Conservation (phyloP, 2,888 invertebrate genomes). For the Platerodrilus igneus region DNA sequence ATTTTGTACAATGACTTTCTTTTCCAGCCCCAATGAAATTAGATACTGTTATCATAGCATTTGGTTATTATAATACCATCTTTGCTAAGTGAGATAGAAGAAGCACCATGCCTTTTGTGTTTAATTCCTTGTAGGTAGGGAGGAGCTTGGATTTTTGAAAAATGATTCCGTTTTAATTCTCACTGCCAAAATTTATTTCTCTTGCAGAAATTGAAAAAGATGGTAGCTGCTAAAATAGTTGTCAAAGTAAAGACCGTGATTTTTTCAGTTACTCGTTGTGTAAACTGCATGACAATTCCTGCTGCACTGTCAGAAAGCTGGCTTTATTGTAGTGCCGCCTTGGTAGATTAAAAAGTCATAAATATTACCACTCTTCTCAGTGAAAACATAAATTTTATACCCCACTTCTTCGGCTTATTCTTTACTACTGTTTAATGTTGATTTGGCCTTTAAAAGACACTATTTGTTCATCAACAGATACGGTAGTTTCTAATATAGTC, state of each 20-base stretch:
- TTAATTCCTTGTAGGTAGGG: slow-evolving; percentile 4
- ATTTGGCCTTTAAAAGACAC: slow-evolving; percentile 7
- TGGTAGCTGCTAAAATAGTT: too few species aligned
- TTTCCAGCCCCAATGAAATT: slow-evolving; percentile 5
- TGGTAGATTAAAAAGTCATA: slow-evolving; percentile 4
- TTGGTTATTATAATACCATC: slow-evolving; percentile 8
- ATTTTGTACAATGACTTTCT: neutral
- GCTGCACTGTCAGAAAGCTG: neutral
- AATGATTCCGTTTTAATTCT: neutral
- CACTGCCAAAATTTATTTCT: too few species aligned
- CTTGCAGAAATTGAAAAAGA: neutral
- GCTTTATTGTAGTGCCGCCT: neutral
- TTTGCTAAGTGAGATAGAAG: too few species aligned
- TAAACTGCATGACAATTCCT: slow-evolving; percentile 1
- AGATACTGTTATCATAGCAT: slow-evolving; percentile 7
- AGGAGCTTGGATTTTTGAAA: neutral
- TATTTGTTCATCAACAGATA: slow-evolving; percentile 3
- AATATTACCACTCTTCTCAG: slow-evolving; percentile 4
- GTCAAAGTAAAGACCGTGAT: slow-evolving; percentile 4
- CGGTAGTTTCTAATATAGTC: slow-evolving; percentile 1
- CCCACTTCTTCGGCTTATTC: slow-evolving; percentile 11
- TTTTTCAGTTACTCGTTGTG: slow-evolving; percentile 28
- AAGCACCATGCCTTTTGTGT: slow-evolving; percentile 1
- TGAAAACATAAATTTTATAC: slow-evolving; percentile 6
- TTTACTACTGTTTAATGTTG: slow-evolving; percentile 8